phyloP scores from a whole-genome alignment of 2,797 vertebrate species.

The Rachycentron canadum region DNA sequence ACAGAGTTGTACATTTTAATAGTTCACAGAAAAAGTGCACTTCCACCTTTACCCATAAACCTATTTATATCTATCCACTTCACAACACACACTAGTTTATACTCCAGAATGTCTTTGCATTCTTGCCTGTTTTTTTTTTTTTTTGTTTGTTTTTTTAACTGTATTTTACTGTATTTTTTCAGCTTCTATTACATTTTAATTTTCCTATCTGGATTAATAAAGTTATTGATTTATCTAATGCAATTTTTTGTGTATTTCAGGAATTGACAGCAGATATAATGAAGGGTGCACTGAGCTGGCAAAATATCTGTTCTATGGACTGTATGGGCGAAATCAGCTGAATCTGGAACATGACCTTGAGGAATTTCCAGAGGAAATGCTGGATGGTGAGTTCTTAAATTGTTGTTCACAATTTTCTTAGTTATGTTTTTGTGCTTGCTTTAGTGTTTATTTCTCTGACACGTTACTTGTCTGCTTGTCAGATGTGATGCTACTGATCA shows the following conservation, averaged over 20 bases:
- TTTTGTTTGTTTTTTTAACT: no score
- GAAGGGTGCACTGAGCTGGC: slow-evolving; percentile 96
- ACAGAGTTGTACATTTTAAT: no score
- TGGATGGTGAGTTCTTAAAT: slow-evolving; percentile 89
- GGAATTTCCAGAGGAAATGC: slow-evolving; percentile 95
- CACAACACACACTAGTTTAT: no score
- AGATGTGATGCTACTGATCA: slow-evolving; percentile 97
- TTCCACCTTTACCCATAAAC: no score
- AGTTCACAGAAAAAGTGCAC: no score
- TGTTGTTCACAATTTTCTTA: background rate
- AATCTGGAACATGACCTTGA: slow-evolving; percentile 86
- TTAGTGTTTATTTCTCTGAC: slow-evolving; percentile 4
- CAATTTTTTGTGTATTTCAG: slow-evolving; percentile 74
- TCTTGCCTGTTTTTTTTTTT: no score
- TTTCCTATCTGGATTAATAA: no score
- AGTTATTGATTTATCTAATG: background rate
- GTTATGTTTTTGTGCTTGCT: background rate
- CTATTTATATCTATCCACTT: no score
- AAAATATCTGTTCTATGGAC: slow-evolving; percentile 93
- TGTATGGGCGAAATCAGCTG: slow-evolving; percentile 89
- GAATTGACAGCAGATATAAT: slow-evolving; percentile 98
- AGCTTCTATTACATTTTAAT: no score
- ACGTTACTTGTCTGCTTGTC: slow-evolving; percentile 33
- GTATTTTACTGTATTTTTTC: no score
- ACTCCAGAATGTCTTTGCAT: no score